A percentile compares a stretch with the other conserved stretches of the same genome.
Evolutionary conservation across 1,140 invertebrate genomes (phyloP).

Genomic region (Sitobion miscanthi): DNA sequence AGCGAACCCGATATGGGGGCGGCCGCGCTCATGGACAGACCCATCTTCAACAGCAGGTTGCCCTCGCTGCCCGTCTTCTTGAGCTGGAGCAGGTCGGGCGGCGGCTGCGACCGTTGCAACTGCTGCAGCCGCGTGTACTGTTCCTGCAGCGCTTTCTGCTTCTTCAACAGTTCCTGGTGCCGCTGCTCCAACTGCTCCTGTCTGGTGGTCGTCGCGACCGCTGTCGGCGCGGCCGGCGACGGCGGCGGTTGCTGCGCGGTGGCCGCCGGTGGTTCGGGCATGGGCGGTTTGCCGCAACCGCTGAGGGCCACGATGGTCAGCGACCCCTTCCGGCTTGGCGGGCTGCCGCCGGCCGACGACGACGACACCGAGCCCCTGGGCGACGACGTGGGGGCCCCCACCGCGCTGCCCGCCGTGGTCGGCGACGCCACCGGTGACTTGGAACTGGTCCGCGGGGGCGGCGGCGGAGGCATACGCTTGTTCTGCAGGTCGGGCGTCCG

Average conservation of each 20-base stretch:
- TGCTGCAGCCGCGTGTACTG: slow-evolving; percentile 86
- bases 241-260: not conserved
- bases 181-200: slow-evolving; percentile 80
- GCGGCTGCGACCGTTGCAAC: slow-evolving; percentile 74
- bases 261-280: slow-evolving; percentile 16
- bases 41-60: slow-evolving; percentile 85
- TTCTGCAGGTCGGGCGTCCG: slow-evolving; percentile 73
- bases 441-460: slow-evolving; percentile 81
- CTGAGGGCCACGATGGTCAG: slow-evolving; percentile 59
- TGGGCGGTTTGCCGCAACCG: slow-evolving; percentile 60
- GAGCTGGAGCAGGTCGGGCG: slow-evolving; percentile 70
- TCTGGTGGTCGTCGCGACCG: slow-evolving; percentile 63
- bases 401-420: slow-evolving; percentile 64
- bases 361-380: slow-evolving; percentile 58
- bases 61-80: slow-evolving; percentile 91
- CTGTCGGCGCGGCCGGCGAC: not conserved
- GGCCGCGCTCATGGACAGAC: slow-evolving; percentile 67
- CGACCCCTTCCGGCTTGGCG: slow-evolving; percentile 17
- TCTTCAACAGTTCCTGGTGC: slow-evolving; percentile 83
- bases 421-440: slow-evolving; percentile 82
- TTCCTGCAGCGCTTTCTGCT: slow-evolving; percentile 85
- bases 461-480: slow-evolving; percentile 82
- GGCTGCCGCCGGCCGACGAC: slow-evolving; percentile 60
- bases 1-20: slow-evolving; percentile 70
- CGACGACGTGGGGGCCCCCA: slow-evolving; percentile 58